Base-by-base conservation (phyloP, 2,888 invertebrate genomes). In the Mesochorus sp. region DNA sequence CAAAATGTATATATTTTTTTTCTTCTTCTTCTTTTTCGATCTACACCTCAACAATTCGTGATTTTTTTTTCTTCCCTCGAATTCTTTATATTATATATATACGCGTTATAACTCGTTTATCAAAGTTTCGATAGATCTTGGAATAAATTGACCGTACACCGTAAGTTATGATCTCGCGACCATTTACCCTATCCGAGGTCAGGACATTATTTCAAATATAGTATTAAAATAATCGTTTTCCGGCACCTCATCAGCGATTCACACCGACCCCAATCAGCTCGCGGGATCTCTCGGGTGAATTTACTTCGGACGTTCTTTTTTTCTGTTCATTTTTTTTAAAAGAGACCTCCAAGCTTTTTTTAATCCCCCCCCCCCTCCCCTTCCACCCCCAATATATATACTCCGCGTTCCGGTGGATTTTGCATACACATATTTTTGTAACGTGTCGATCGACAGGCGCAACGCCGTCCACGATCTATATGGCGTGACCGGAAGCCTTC, bases 401-500 rank as follows among this genome's bases (percentile, higher is more conserved):
- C n/a, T 34, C 10, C n/a, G 21, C 12, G 6, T 14, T 34, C 10
- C n/a, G 21, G 19, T n/a, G 14, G 17, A 24, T 37, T 71, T 44
- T 14, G 14, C 14, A n/a, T 42, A 10, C 24, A 21, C 47, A 12
- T 70, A 37, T 37, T 66, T 39, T 47, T 31, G n/a, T 31, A 2
- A 17, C 14, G 19, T 24, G 12, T 10, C 14, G 37, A 14, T 39
- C 17, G 0, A 21, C n/a, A 17, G 17, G 17, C n/a, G 26, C 10
- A 10, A 12, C 14, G 28, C 4, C 28, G n/a, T 24, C 5, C 34
- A 14, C n/a, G 26, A 19, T 42, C 17, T 17, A 42, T 51, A 37
- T 44, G 31, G 42, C 62, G 62, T 75, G 68, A 59, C 67, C 10
- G 51, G 39, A 67, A 42, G 31, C 39, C 59, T 61, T 76, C 39